Base-by-base conservation (phyloP, 2,797 vertebrate species). In the Heterohyrax brucei region DNA sequence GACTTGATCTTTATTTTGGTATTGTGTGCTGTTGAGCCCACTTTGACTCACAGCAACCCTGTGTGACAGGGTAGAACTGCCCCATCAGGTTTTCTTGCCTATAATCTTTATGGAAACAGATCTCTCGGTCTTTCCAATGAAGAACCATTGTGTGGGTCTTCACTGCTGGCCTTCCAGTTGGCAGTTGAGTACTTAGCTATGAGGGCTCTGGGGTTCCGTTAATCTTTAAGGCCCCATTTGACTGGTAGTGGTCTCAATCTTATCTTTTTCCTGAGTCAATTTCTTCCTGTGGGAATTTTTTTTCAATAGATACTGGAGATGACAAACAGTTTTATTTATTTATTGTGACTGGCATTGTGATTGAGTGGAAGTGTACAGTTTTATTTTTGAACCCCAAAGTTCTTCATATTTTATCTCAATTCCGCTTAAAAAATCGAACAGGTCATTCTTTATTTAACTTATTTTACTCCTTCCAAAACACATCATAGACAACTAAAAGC, bases 241-340 rank as follows among this genome's bases (percentile, higher is more conserved):
- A 76, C 46, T 94, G 50, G 81, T 10, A 68, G 21, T 87, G 28
- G 21, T 6, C 53, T 83, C 33, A 33, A 94, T 77, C 82, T 91
- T 76, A 56, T 84, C 9, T 72, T 80, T 87, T 81, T 56, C 26
- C 24, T 28, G 14, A 87, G 39, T 28, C 6, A 80, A n/a, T 79
- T 94, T 94, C 44, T 84, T 84, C 61, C n/a, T 95, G 85, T 61
- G 30, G 77, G 78, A 91, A 73, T 91, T 84, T 77, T 94, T 95
- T 26, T 24, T 24, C 9, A 76, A 73, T 16, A 83, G 9, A 10
- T 21, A 87, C 10, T 66, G 33, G 44, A 12, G 50, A 33, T 95
- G 44, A 92, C 30, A 93, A 81, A 59, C 59, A 30, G 7, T 89
- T 84, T 93, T 81, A 89, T 10, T 93, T 89, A 39, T 39, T 39